These are phyloP conservation scores for Drosophila stalkeri DNA, from an alignment of 2,888 invertebrate genomes.

Conservation along the genomic window DNA sequence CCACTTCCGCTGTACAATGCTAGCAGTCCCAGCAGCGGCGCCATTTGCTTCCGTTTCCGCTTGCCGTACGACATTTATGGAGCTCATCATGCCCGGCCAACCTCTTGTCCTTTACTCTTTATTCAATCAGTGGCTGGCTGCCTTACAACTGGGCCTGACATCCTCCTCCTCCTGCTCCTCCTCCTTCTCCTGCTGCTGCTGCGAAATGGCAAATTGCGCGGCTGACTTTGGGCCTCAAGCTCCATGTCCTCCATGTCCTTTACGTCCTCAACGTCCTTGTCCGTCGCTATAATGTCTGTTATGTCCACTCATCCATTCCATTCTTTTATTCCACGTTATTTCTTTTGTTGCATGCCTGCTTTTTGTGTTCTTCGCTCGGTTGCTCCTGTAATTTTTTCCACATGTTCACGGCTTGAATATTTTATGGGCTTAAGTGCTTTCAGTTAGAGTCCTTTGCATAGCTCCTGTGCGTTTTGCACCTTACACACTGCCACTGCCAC, in stretches of 20 bases:
- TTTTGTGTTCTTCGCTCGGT: slow-evolving; percentile 54
- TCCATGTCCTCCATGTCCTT: slow-evolving; percentile 10
- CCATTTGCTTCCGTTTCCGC: slow-evolving; percentile 68
- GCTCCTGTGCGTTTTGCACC: slow-evolving; percentile 63
- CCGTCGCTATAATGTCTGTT: slow-evolving; percentile 49
- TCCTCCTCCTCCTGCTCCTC: not conserved
- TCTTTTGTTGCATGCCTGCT: slow-evolving; percentile 44
- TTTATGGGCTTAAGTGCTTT: slow-evolving; percentile 81
- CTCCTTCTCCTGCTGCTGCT: slow-evolving; percentile 13
- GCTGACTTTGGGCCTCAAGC: slow-evolving; percentile 28
- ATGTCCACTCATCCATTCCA: slow-evolving; percentile 61
- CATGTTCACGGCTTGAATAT: slow-evolving; percentile 79
- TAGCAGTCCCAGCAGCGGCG: slow-evolving; percentile 64
- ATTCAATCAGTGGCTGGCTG: slow-evolving; percentile 73
- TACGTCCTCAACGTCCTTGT: not conserved
- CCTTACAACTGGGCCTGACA: slow-evolving; percentile 35
- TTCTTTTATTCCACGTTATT: slow-evolving; percentile 36
- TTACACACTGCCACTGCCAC: slow-evolving; percentile 31
- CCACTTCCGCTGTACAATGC: slow-evolving; percentile 69
- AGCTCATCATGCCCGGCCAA: slow-evolving; percentile 58
- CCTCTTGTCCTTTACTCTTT: slow-evolving; percentile 70
- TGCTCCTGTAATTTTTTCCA: slow-evolving; percentile 74
- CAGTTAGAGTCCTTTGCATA: slow-evolving; percentile 65
- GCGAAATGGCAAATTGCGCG: slow-evolving; percentile 67
- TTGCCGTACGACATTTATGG: slow-evolving; percentile 69